phyloP scores from a whole-genome alignment of 2,113 vertebrate genomes.

The Haliaeetus leucogaster region DNA sequence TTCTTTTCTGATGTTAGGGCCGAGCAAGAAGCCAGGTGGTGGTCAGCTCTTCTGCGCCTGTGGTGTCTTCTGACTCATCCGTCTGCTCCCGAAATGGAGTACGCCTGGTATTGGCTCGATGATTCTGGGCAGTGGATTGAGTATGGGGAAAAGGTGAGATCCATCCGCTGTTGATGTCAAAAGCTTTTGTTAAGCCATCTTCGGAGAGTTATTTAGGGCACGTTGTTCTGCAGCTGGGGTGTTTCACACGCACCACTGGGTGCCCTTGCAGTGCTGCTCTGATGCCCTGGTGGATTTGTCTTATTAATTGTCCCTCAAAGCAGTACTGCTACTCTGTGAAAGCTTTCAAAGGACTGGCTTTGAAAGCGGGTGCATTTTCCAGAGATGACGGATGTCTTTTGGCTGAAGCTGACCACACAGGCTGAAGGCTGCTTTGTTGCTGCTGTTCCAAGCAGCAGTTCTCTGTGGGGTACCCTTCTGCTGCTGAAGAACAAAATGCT shows the following conservation, averaged over 20 bases:
- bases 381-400: not conserved
- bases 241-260: rapidly evolving
- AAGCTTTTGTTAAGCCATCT: not conserved
- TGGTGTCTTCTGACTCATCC: conserved; percentile 54
- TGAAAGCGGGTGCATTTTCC: not conserved
- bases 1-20: not conserved
- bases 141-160: conserved; percentile 78
- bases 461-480: not conserved
- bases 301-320: not conserved
- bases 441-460: not conserved
- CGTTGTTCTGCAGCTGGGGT: not conserved
- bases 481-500: not conserved
- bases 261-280: not conserved
- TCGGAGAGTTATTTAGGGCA: not conserved
- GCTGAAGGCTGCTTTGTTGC: not conserved
- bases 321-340: not conserved
- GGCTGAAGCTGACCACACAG: not conserved
- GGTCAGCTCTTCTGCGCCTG: conserved; percentile 51
- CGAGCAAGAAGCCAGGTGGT: not conserved
- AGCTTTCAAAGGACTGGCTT: not conserved
- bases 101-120: conserved; percentile 83
- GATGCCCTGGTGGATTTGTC: not conserved
- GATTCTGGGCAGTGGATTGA: conserved; percentile 74
- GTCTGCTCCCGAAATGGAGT: conserved; percentile 75
- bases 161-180: not conserved